These are phyloP conservation scores for Eledone cirrhosa DNA, from an alignment of 2,888 invertebrate genomes.

Conservation along the genomic window DNA sequence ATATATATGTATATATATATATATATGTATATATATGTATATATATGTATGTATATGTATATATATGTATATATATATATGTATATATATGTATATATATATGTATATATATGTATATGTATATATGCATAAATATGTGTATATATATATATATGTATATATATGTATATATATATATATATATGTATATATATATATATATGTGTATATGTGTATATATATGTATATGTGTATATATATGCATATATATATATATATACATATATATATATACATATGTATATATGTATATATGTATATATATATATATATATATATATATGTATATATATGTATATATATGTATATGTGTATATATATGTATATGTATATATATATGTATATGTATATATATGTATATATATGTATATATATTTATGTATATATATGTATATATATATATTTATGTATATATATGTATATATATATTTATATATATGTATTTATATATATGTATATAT, in stretches of 20 bases:
- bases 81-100: conserved; percentile 8
- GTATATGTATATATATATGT: not conserved
- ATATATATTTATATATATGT: not conserved
- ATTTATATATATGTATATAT: not conserved
- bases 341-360: not conserved
- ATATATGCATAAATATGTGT: not conserved
- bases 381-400: not conserved
- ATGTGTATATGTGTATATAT: conserved; percentile 4
- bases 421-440: conserved; percentile 12
- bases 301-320: conserved; percentile 11
- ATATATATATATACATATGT: not conserved
- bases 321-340: conserved; percentile 8
- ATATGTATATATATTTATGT: not conserved
- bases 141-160: conserved; percentile 1
- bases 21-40: conserved; percentile 1
- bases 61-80: conserved; percentile 8
- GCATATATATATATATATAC: conserved; percentile 4
- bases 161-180: conserved; percentile 3
- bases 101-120: not conserved
- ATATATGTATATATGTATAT: conserved; percentile 1
- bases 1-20: not conserved
- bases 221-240: not conserved
- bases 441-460: not conserved
- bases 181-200: not conserved
- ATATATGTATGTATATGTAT: not conserved